These are phyloP conservation scores for Urosaurus nigricauda DNA, from an alignment of 2,797 vertebrate species.

Conservation along the genomic window DNA sequence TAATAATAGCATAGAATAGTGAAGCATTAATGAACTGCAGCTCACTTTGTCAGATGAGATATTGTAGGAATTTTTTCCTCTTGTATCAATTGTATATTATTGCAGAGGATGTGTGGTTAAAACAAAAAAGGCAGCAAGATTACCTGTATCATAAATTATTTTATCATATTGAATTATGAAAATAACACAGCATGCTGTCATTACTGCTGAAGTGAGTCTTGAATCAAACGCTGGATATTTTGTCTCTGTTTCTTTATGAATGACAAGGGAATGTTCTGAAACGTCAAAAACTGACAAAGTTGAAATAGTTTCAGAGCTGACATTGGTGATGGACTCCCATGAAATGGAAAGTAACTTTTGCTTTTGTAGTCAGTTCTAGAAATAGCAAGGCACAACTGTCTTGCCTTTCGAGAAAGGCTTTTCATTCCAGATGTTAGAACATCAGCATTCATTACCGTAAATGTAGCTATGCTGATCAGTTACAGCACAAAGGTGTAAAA, in stretches of 20 bases:
- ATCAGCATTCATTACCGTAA: constrained; percentile 71
- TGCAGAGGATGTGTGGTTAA: not conserved
- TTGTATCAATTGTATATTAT: not conserved
- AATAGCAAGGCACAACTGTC: constrained; percentile 70
- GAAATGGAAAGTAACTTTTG: constrained; percentile 67
- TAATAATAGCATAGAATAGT: too few relatives aligned
- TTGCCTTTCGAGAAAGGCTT: constrained; percentile 66
- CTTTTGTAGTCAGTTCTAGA: constrained; percentile 41
- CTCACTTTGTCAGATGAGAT: too few relatives aligned
- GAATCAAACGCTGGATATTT: constrained; percentile 42
- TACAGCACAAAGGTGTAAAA: constrained; percentile 75
- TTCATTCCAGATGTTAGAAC: constrained; percentile 77
- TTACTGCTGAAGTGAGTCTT: constrained; percentile 4
- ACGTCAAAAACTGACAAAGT: constrained; percentile 54
- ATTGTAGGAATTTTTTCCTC: too few relatives aligned
- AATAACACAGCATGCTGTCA: too few relatives aligned
- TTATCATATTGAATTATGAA: not conserved
- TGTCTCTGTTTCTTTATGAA: constrained; percentile 49
- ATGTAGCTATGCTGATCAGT: constrained; percentile 77
- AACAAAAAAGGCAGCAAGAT: not conserved
- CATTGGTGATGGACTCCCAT: constrained; percentile 67
- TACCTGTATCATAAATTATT: not conserved
- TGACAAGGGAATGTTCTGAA: constrained; percentile 60
- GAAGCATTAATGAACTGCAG: too few relatives aligned
- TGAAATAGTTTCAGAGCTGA: constrained; percentile 60